phyloP scores from a whole-genome alignment of 2,113 vertebrate genomes.

The Platanista minor region DNA sequence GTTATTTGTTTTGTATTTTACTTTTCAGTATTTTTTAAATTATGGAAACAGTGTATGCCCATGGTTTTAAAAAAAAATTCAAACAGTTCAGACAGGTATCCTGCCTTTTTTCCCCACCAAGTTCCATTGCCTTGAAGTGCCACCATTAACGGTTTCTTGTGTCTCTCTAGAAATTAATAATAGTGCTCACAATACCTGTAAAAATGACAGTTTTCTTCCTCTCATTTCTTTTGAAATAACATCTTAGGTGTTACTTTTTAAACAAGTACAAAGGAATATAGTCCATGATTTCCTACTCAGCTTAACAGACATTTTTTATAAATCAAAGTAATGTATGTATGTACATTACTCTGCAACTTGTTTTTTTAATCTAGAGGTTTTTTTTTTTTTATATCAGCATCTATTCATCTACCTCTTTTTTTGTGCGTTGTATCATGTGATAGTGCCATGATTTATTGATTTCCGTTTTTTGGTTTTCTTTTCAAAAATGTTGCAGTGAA shows the following conservation, averaged over 20 bases:
- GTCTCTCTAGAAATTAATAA: not conserved
- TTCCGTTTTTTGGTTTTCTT: not conserved
- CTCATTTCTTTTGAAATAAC: slow-evolving; percentile 22
- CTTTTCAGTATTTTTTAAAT: not conserved
- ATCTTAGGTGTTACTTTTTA: not conserved
- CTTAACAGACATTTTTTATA: not conserved
- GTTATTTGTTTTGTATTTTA: not conserved
- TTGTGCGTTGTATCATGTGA: not conserved
- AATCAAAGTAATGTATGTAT: not conserved
- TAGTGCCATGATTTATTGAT: not conserved
- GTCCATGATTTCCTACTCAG: not conserved
- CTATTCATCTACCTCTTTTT: not conserved
- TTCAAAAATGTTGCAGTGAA: not conserved
- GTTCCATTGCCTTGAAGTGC: not conserved
- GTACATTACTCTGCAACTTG: not conserved
- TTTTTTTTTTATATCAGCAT: not conserved
- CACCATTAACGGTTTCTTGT: not conserved
- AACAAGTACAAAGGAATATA: not conserved
- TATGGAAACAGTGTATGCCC: not conserved
- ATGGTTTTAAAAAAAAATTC: not conserved
- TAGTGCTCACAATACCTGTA: not conserved
- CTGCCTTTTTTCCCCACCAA: not conserved
- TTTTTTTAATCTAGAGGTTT: not conserved
- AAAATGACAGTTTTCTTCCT: not conserved
- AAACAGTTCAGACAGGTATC: not conserved